A percentile compares a stretch with the other conserved stretches of the same genome.
Evolutionary conservation across 2,113 vertebrate species (phyloP).

Genomic region (Melanerpes aurifrons): DNA sequence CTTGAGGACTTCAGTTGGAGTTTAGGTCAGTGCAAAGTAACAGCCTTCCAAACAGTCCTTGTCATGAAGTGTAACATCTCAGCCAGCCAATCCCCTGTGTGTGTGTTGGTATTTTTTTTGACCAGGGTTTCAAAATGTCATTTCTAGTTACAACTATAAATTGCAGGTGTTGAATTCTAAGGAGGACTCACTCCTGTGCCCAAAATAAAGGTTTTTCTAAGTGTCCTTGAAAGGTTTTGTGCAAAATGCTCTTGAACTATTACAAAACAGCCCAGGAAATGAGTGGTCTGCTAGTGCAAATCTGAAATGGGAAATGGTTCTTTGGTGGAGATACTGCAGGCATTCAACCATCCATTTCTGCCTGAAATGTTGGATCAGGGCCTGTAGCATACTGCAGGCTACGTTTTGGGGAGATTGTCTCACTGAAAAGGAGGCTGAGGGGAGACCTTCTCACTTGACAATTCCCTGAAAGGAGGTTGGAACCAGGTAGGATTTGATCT

Average conservation of each 20-base stretch:
- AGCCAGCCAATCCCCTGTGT: background rate
- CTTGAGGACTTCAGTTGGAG: background rate
- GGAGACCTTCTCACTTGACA: too few relatives aligned
- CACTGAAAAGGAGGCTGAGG: too few relatives aligned
- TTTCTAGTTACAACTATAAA: background rate
- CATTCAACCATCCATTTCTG: background rate
- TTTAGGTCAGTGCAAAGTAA: background rate
- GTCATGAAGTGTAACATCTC: background rate
- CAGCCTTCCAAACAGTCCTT: background rate
- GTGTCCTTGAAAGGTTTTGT: background rate
- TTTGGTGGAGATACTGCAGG: background rate
- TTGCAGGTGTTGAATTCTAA: background rate
- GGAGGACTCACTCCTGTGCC: background rate
- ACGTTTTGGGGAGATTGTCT: background rate
- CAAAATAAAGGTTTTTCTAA: background rate
- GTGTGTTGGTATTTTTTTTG: background rate
- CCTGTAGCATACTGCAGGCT: background rate
- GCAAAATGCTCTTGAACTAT: background rate
- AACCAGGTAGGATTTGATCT: too few relatives aligned
- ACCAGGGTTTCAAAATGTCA: background rate
- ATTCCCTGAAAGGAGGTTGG: too few relatives aligned
- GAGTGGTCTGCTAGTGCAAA: background rate
- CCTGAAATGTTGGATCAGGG: background rate
- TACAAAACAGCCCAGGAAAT: background rate
- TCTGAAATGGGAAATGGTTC: background rate